Conservation (phyloP, 2,797 vertebrate species). For the Danionella dracula region DNA sequence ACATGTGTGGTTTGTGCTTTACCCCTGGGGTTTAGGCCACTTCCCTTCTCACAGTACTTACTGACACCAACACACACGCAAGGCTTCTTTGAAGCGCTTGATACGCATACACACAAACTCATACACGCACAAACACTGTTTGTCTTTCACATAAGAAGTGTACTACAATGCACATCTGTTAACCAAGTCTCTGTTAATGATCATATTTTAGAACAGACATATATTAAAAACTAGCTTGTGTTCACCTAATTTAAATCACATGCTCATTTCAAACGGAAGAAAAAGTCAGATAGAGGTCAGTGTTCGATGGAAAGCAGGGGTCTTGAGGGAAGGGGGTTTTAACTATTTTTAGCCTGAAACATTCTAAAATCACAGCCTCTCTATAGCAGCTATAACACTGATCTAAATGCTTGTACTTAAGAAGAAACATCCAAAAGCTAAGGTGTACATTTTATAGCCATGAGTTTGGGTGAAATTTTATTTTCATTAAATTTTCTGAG, state of each 20-base stretch:
- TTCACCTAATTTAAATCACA: neutral
- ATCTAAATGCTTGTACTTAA: neutral
- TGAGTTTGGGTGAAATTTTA: too few relatives aligned
- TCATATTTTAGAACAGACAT: neutral
- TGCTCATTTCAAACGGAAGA: neutral
- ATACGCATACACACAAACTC: too few relatives aligned
- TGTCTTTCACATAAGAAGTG: neutral
- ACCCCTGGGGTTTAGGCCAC: conserved; percentile 42
- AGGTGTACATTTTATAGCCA: too few relatives aligned
- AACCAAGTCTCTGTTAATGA: neutral
- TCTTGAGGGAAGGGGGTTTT: conserved; percentile 1
- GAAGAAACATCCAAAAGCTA: neutral
- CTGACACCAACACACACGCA: conserved; percentile 15
- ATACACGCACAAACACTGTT: neutral
- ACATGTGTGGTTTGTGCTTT: conserved; percentile 15
- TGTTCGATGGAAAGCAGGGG: neutral
- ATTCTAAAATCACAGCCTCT: neutral
- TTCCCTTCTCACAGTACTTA: conserved; percentile 52
- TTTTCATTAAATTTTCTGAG: too few relatives aligned
- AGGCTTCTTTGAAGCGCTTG: neutral
- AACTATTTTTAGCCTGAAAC: conserved; percentile 7
- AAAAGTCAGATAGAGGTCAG: neutral
- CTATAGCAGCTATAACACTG: neutral
- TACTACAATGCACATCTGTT: neutral
- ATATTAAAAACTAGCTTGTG: neutral